These are phyloP conservation scores for Syngnathus typhle DNA, from an alignment of 2,113 vertebrate genomes.

Conservation along the genomic window DNA sequence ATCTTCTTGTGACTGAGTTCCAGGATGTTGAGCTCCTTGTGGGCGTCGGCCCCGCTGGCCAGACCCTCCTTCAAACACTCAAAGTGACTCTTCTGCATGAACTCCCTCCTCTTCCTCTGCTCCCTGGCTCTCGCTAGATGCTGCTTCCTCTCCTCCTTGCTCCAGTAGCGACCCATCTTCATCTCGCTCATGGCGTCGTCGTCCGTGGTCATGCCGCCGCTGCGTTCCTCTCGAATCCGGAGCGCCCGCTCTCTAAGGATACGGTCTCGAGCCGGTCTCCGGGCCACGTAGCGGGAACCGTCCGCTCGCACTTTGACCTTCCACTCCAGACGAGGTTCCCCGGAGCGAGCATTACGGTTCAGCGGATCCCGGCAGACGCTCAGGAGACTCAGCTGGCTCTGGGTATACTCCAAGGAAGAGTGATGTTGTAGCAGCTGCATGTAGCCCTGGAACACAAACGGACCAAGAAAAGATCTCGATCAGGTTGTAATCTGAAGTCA, in stretches of 20 bases:
- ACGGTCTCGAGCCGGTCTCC: slow-evolving; percentile 86
- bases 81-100: slow-evolving; percentile 90
- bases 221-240: slow-evolving; percentile 91
- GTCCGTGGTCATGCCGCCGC: slow-evolving; percentile 89
- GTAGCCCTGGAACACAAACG: slow-evolving; percentile 78
- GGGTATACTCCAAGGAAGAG: slow-evolving; percentile 87
- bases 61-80: slow-evolving; percentile 87
- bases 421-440: slow-evolving; percentile 94
- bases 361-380: slow-evolving; percentile 78
- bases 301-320: slow-evolving; percentile 94
- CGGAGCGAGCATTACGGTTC: slow-evolving; percentile 57
- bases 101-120: slow-evolving; percentile 86
- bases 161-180: slow-evolving; percentile 98
- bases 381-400: slow-evolving; percentile 90
- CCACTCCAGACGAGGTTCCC: slow-evolving; percentile 87
- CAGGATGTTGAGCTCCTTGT: slow-evolving; percentile 86
- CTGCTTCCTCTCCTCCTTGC: slow-evolving; percentile 94
- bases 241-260: slow-evolving; percentile 90
- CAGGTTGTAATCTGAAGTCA: no score
- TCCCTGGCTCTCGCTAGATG: slow-evolving; percentile 88
- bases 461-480: no score
- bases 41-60: slow-evolving; percentile 74
- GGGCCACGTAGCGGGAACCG: slow-evolving; percentile 86
- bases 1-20: slow-evolving; percentile 98
- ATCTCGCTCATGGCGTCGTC: slow-evolving; percentile 92